Evolutionary conservation across 2,797 vertebrate species (phyloP).

Genomic region (Lithobates sylvaticus): DNA sequence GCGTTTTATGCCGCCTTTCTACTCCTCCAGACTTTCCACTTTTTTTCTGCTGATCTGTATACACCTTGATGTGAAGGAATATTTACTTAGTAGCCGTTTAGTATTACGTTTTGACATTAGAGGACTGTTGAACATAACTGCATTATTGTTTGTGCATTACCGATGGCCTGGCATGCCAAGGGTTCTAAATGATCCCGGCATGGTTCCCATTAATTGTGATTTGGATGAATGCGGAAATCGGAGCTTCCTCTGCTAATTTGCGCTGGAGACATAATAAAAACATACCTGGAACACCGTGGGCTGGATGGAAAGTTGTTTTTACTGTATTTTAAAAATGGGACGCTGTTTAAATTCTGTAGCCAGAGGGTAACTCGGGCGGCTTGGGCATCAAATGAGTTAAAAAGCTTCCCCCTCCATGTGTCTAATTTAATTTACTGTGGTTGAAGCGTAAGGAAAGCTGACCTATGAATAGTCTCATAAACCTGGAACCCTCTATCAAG

Average conservation of each 20-base stretch:
- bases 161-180: background rate
- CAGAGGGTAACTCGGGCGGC: background rate
- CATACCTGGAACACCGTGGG: background rate
- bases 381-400: slow-evolving; percentile 1
- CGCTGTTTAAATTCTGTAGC: background rate
- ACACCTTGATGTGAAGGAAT: background rate
- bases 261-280: slow-evolving; percentile 45
- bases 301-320: background rate
- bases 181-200: background rate
- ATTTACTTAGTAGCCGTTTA: background rate
- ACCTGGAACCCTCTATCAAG: slow-evolving; percentile 2
- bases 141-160: background rate
- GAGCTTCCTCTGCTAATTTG: slow-evolving; percentile 46
- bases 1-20: background rate
- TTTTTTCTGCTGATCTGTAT: background rate
- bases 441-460: slow-evolving; percentile 9
- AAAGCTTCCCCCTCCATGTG: background rate
- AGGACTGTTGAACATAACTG: background rate
- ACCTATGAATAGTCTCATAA: slow-evolving; percentile 42
- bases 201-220: slow-evolving; percentile 41
- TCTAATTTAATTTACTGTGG: slow-evolving; percentile 49
- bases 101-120: background rate
- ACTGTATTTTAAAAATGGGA: slow-evolving; percentile 3
- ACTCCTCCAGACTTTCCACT: background rate
- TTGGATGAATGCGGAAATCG: background rate